Evolutionary conservation across 1,140 invertebrate species (phyloP), one percentile per base, ranked within the genome.

Genomic region (Chionoecetes opilio): DNA sequence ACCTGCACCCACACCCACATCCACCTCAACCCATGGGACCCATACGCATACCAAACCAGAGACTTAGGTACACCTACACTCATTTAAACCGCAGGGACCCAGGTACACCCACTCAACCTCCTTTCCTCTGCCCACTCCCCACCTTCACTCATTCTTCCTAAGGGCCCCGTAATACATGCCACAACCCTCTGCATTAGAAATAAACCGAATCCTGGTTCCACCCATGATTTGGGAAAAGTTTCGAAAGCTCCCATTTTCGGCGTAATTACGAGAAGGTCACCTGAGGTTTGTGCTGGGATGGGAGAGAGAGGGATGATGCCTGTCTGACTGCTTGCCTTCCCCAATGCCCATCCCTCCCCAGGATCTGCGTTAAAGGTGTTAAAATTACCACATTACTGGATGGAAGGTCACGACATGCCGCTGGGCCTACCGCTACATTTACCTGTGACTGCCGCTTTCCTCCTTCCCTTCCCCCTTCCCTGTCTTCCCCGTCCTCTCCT

Each of bases 331-430:
- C 21, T 26, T n/a, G 21, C 8, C 9, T 21, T 3, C 8, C 9
- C 9, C 21, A 2, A 75, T 75, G 5, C 41, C 53, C 53, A 26
- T 26, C 63, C 8, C 63, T n/a, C 63, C 63, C 63, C 63, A 75
- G 63, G 63, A 26, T 14, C 63, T 75, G 63, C 63, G 63, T 21
- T 75, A 75, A 75, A 75, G 63, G 63, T 75, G 63, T 75, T 21
- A 75, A 75, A 75, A 75, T n/a, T 75, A 75, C 63, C 63, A 75
- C 63, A 75, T 75, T 75, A 75, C 63, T 75, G 63, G 63, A n/a
- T 75, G 21, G 63, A 75, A n/a, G 63, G 63, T 75, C 63, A 75
- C 63, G 63, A 75, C 26, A n/a, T 21, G 63, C 63, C 63, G 21
- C 63, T 75, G n/a, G 63, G 63, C 63, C 63, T 75, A 75, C 63